Evolutionary conservation across 1,140 invertebrate genomes (phyloP), one percentile per base, ranked within the genome.

Genomic region (Cotesia vestalis): DNA sequence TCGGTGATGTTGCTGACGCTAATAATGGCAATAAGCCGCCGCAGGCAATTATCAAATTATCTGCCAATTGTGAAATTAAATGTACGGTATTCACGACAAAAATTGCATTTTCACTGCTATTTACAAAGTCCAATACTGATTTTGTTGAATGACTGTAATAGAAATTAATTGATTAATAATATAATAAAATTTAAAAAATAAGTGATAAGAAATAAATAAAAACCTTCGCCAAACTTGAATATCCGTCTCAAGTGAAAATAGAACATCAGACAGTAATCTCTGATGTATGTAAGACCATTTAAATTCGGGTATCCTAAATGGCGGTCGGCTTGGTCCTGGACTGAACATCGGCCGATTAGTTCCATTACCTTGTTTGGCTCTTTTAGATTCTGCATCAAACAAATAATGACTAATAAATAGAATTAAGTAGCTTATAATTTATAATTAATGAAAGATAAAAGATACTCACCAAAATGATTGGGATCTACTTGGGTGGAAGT

Each of bases 1-100:
- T 99, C 61, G 98, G 97, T 9, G 98, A 99, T 3, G 98, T 99
- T 17, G 98, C 98, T 66, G 96, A 98, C 51, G 98, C 98, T 66
- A 99, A 88, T 12, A 99, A 88, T 5, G 98, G 98, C 73, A 99
- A 89, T 14, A 99, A 88, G 51, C 98, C 98, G 59, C 98, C 98
- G 85, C 97, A 99, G 62, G 98, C 98, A 76, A 99, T 99, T 77
- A 99, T 99, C 62, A 99, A 90, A 89, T 99, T 99, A 86, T 99
- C 98, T 14, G 97, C 95, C 69, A 99, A 89, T 88, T 99, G 98
- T 5, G 97, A 99, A 82, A 99, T 98, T 79, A 99, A 90, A 88
- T 99, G 98, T 62, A 99, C 97, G 0, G 98, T 98, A 87, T 99
- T 99, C 9, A 99, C 96, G 72, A 99, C 97, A 87, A 99, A 99